A percentile compares a stretch with the other conserved stretches of the same genome.
Evolutionary conservation across 2,797 vertebrate genomes (phyloP).

Genomic region (Lutjanus argentimaculatus): DNA sequence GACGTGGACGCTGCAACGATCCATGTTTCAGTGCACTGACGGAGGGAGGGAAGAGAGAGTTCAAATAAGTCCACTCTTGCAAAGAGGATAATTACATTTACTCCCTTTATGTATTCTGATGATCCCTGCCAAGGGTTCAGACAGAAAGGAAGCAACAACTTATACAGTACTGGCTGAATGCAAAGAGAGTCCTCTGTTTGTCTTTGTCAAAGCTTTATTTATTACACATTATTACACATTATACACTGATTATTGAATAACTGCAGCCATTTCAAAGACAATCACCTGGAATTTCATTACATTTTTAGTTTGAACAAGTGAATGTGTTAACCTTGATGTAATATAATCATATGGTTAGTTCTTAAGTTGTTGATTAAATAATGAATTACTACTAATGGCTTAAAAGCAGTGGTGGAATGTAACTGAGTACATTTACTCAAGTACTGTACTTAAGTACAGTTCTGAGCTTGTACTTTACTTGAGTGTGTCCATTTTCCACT

Average conservation of each 20-base stretch:
- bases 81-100: constrained; percentile 66
- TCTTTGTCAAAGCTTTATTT: constrained; percentile 19
- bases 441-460: too few relatives aligned
- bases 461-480: too few relatives aligned
- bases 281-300: not conserved
- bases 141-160: constrained; percentile 22
- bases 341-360: not conserved
- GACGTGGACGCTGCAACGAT: constrained; percentile 77
- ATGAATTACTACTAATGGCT: not conserved
- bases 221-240: constrained; percentile 10
- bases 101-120: constrained; percentile 28
- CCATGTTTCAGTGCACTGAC: constrained; percentile 87
- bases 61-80: constrained; percentile 50
- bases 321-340: not conserved
- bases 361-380: not conserved
- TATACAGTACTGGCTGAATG: not conserved
- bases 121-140: constrained; percentile 22
- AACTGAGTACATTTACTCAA: too few relatives aligned
- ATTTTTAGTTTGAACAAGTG: not conserved
- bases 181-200: constrained; percentile 6
- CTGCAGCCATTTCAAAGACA: constrained; percentile 1
- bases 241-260: not conserved
- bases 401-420: not conserved
- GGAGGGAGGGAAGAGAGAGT: constrained; percentile 27
- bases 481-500: too few relatives aligned